Evolutionary conservation across 2,113 vertebrate species (phyloP), one percentile per base, ranked within the genome.

Genomic region (Seriola rivoliana): DNA sequence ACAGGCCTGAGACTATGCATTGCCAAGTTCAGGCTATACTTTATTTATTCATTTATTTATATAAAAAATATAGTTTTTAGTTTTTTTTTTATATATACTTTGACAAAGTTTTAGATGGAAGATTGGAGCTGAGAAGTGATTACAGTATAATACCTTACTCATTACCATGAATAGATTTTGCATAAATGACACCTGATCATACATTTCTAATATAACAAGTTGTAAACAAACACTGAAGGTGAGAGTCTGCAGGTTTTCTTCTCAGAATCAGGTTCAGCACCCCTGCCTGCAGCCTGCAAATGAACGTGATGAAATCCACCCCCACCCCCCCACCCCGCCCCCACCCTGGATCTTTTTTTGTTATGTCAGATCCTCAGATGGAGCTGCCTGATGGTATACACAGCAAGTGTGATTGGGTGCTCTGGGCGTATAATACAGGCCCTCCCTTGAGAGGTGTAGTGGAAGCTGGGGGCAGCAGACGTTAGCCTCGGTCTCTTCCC

Each of bases 351-450:
- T 89, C 70, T 84, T 85, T 86, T 78, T 19, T 29, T 29, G 2
- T 29, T 29, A 67, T 91, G 81, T 90, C 70, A 90, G 67, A 87
- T 78, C 91, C 85, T 57, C 66, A 63, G 78, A 73, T 48, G 63
- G 21, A 48, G 44, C 75, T 80, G 65, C 64, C 76, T 78, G 70
- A 58, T 75, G 48, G 68, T 58, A 12, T 71, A 77, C 64, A 60
- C 64, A 54, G 60, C 70, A n/a, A 29, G 52, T 60, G 78, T 85
- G 86, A 91, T 93, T 94, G 90, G 88, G 55, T 79, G 87, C 92
- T 76, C 65, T 10, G 5, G 81, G 91, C 69, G 1, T 74, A 54
- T 52, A 78, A 83, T 84, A 71, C 85, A 71, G 34, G 23, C 67
- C 25, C 44, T 91, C 90, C 87, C 86, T n/a, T 0, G 82, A 85